Evolutionary conservation across 2,888 invertebrate species (phyloP), one percentile per base, ranked within the genome.

Genomic region (Conistra vaccinii): DNA sequence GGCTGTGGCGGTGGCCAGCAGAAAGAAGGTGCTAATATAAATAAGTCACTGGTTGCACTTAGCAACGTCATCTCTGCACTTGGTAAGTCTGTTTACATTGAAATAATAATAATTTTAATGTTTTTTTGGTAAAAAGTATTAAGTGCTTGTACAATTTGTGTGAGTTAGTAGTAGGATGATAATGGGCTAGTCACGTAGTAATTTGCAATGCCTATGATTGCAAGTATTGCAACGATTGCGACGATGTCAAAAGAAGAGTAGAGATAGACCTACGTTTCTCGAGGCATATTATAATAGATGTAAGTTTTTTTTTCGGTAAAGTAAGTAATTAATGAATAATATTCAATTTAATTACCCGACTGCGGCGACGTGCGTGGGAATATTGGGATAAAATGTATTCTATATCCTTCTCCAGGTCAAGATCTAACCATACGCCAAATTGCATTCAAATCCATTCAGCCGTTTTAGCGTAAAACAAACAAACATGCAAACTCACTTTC

Each of bases 51-150:
- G 76, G 98, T 98, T 57, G 98, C 98, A 42, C 96, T 98, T 60
- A 98, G 98, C 89, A 98, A 98, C 94, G 98, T 98, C 85, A 98
- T 98, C 89, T 98, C 98, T 42, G 97, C 98, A 55, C 95, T 98
- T 87, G 98, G 98, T 98, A 94, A 93, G 93, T 75, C 20, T 61
- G 61, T 23, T 55, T 35, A 20, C 26, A 62, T 62, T 39, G 2
- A 39, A 67, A 26, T 39, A 39, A 42, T 42, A 29, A 10, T 68
- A 32, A 17, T 14, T 7, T 48, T 26, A 23, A 17, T 69, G 4
- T 4, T 14, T 39, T 62, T 32, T 60, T 23, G 0, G 9, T 12
- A 39, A 51, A 29, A 29, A 1, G 32, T 32, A 9, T 55, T 10
- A 32, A 17, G 17, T 12, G 4, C 12, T 58, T 48, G 20, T n/a